phyloP scores from a whole-genome alignment of 2,888 invertebrate genomes.

The Rhaphigaster nebulosa region DNA sequence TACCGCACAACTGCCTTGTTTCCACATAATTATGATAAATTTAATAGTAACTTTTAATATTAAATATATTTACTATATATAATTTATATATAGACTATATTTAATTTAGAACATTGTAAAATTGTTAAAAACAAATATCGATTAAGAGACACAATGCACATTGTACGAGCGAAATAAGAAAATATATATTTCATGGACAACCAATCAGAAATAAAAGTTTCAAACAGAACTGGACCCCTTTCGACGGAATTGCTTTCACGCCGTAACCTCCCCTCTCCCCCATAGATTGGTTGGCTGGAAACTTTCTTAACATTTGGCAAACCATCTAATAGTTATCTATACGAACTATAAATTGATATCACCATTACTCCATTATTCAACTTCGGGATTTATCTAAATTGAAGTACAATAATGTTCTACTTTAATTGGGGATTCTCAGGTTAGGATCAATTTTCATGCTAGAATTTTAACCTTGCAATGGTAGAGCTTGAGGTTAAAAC shows the following conservation, averaged over 20 bases:
- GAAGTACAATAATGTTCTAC: too few species aligned
- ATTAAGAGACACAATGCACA: not conserved
- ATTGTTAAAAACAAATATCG: not conserved
- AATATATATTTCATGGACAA: not conserved
- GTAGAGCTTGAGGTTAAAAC: too few species aligned
- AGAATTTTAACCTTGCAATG: too few species aligned
- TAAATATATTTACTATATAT: too few species aligned
- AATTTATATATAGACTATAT: too few species aligned
- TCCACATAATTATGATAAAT: too few species aligned
- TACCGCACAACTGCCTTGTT: too few species aligned
- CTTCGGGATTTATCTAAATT: too few species aligned
- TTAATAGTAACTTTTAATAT: too few species aligned
- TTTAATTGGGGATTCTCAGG: too few species aligned
- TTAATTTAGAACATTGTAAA: too few species aligned
- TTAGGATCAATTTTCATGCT: too few species aligned
- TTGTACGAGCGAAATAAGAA: not conserved
- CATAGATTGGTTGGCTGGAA: not conserved
- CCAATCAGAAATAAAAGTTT: constrained; percentile 22
- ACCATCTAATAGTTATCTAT: not conserved
- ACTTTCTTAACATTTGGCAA: not conserved
- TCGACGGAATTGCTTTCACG: not conserved
- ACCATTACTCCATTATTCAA: not conserved
- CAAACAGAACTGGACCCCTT: not conserved
- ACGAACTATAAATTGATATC: not conserved
- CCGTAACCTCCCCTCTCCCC: not conserved